These are phyloP conservation scores for Hyppa rectilinea DNA, from an alignment of 2,888 invertebrate genomes.

Conservation along the genomic window DNA sequence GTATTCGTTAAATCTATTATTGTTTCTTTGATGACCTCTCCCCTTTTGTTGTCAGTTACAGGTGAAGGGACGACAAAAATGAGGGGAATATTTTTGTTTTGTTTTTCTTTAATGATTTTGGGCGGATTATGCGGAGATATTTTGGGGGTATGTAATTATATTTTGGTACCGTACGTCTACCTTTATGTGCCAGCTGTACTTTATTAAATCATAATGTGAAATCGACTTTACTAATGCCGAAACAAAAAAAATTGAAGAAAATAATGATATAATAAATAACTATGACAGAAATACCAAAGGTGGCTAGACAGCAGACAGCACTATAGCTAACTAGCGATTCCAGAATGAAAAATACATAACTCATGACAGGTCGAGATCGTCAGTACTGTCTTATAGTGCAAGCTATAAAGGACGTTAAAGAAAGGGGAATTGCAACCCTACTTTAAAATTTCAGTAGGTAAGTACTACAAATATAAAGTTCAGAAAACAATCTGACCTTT, in stretches of 20 bases:
- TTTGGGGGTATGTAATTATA: conserved; percentile 1
- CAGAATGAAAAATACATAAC: conserved; percentile 34
- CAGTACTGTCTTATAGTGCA: conserved; percentile 40
- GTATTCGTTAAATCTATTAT: conserved; percentile 64
- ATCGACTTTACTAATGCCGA: not conserved
- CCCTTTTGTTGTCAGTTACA: conserved; percentile 66
- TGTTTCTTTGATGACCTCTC: conserved; percentile 66
- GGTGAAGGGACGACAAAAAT: conserved; percentile 43
- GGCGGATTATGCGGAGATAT: conserved; percentile 27
- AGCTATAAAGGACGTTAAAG: conserved; percentile 11
- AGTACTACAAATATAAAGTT: conserved; percentile 4
- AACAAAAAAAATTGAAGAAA: not conserved
- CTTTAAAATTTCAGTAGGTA: not conserved
- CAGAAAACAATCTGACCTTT: not conserved
- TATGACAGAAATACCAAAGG: not conserved
- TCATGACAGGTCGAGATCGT: conserved; percentile 10
- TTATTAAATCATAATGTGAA: not conserved
- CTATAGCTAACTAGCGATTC: conserved; percentile 5
- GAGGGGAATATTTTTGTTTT: conserved; percentile 46
- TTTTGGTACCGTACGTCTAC: not conserved
- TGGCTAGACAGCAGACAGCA: conserved; percentile 16
- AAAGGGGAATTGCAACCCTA: not conserved
- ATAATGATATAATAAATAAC: not conserved
- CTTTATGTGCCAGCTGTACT: not conserved
- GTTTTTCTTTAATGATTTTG: conserved; percentile 46